Evolutionary conservation across 2,797 vertebrate species (phyloP), one percentile per base, ranked within the genome.

Genomic region (Picus viridis): DNA sequence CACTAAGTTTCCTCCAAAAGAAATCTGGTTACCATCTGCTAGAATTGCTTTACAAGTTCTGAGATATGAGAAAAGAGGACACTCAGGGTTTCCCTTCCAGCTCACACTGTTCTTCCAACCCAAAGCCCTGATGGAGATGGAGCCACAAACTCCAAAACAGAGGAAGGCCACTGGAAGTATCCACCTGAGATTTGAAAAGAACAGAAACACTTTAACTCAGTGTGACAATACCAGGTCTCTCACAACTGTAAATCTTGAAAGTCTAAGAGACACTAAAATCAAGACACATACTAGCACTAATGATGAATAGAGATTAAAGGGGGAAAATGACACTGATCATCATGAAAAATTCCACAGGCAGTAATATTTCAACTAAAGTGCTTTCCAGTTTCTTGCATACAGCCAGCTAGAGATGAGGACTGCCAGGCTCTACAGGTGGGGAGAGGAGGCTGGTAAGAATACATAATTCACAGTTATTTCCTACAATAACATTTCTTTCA

Each of bases 381-480:
- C 9, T 86, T 80, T 73, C 16, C 34, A 30, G 4, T 71, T 79
- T 62, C 34, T 73, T 72, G 18, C 17, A 41, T 41, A 32, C 24
- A 91, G 34, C 34, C 34, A 34, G 14, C 9, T 64, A 54, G 20
- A 64, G 12, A 29, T 14, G 3, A 72, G 34, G 13, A 85, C 51
- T 76, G 20, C 14, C 4, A 7, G 24, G 12, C 3, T 80, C 4
- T 16, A 54, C 0, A 2, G 16, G 4, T 0, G 5, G 30, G 8
- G n/a, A 67, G 45, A 67, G 34, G 30, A 82, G 9, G 13, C 23
- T 76, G 9, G 15, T 76, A 59, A 62, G 29, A 73, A 89, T 69
- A 81, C 2, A 6, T 26, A 22, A 32, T 63, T 71, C 54, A 83
- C 5, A 36, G 15, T 24, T 71, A 36, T 67, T 12, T 58, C 20